Evolutionary conservation across 2,888 invertebrate genomes (phyloP).

Genomic region (Rhabditophanes sp.): DNA sequence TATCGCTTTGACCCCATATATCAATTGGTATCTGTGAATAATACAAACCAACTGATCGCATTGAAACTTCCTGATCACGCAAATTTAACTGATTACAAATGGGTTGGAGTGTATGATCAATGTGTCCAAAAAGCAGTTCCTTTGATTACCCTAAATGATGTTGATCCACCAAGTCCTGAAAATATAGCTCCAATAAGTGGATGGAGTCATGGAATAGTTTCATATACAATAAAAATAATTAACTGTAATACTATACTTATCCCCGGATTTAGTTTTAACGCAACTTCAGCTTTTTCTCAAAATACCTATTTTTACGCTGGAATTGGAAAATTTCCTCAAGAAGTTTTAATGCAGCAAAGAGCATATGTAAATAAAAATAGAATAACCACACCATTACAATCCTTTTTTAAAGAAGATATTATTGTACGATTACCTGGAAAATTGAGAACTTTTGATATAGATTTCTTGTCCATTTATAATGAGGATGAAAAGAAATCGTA

Average conservation of each 20-base stretch:
- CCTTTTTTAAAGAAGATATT: conserved; percentile 21
- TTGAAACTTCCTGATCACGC: conserved; percentile 18
- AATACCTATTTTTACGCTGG: conserved; percentile 25
- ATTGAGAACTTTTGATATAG: conserved; percentile 32
- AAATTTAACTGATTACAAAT: conserved; percentile 22
- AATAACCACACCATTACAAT: not conserved
- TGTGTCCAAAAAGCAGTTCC: conserved; percentile 19
- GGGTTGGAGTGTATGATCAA: conserved; percentile 29
- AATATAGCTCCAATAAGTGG: conserved; percentile 16
- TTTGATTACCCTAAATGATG: conserved; percentile 13
- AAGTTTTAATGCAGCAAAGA: not conserved
- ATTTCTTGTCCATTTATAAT: conserved; percentile 26
- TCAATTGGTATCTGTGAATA: conserved; percentile 14
- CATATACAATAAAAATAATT: conserved; percentile 20
- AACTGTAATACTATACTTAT: conserved; percentile 34
- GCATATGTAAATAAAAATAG: not conserved
- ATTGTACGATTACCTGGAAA: conserved; percentile 18
- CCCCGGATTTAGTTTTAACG: conserved; percentile 20
- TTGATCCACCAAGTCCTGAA: conserved; percentile 18
- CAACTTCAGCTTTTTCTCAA: conserved; percentile 11
- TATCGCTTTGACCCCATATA: conserved; percentile 8
- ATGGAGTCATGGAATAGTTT: conserved; percentile 23
- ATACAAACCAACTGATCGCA: conserved; percentile 10
- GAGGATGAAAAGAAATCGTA: conserved; percentile 17
- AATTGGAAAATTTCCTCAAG: conserved; percentile 24